phyloP scores from a whole-genome alignment of 2,888 invertebrate species.

The Drosophila histrio region DNA sequence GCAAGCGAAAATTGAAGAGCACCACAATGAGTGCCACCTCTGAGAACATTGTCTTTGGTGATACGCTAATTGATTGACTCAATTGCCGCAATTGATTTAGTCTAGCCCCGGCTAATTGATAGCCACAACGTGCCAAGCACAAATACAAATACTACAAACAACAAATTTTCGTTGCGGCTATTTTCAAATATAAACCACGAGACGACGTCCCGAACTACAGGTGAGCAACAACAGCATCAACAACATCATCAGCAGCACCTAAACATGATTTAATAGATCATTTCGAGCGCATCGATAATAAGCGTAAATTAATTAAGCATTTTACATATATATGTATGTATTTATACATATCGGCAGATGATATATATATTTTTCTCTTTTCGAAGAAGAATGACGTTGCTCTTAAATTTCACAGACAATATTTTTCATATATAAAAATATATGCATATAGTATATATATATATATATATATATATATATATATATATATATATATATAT shows the following conservation, averaged over 20 bases:
- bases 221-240: constrained; percentile 25
- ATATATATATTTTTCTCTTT: background rate
- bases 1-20: constrained; percentile 41
- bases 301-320: constrained; percentile 65
- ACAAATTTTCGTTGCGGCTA: constrained; percentile 33
- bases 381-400: constrained; percentile 43
- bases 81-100: constrained; percentile 66
- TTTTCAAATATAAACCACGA: constrained; percentile 36
- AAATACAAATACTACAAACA: constrained; percentile 17
- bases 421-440: constrained; percentile 16
- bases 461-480: constrained; percentile 1
- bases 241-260: background rate
- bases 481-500: constrained; percentile 4
- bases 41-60: constrained; percentile 44
- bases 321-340: constrained; percentile 11
- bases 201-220: constrained; percentile 29
- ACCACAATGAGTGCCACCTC: background rate
- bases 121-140: constrained; percentile 64
- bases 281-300: constrained; percentile 57
- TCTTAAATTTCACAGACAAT: constrained; percentile 45
- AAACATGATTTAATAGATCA: constrained; percentile 63
- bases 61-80: constrained; percentile 63
- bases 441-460: constrained; percentile 4
- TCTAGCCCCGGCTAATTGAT: constrained; percentile 60
- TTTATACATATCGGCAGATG: background rate